Conservation (phyloP, 1,140 invertebrate species). For the Melanaphis sacchari region DNA sequence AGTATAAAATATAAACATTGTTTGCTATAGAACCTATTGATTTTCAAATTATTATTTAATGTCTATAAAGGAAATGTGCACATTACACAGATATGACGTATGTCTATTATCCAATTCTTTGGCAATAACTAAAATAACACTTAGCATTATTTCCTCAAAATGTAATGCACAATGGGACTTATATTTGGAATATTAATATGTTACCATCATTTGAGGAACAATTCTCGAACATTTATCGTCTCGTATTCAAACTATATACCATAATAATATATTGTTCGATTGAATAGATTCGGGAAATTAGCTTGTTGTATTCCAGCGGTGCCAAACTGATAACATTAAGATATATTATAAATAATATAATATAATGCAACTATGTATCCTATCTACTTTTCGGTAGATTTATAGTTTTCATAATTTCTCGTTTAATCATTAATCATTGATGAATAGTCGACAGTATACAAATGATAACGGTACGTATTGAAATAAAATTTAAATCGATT, state of each 20-base stretch:
- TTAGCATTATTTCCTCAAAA: background rate
- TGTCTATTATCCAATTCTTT: background rate
- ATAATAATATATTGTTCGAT: background rate
- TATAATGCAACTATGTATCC: background rate
- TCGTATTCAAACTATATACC: background rate
- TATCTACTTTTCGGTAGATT: background rate
- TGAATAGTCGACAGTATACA: background rate
- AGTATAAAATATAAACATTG: background rate
- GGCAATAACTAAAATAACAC: background rate
- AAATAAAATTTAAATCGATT: background rate
- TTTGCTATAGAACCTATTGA: background rate
- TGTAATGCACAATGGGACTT: background rate
- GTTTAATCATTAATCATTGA: background rate
- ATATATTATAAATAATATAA: slow-evolving; percentile 16
- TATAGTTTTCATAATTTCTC: background rate
- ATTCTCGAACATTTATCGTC: background rate
- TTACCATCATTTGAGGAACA: background rate
- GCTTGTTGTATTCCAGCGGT: background rate
- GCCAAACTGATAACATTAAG: background rate
- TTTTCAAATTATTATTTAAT: background rate
- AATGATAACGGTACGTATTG: background rate
- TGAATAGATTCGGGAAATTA: slow-evolving; percentile 2
- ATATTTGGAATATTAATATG: background rate
- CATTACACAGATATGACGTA: background rate
- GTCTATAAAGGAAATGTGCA: background rate